Evolutionary conservation across 2,888 invertebrate species (phyloP).

Genomic region (Cryptocheilus praepositus): DNA sequence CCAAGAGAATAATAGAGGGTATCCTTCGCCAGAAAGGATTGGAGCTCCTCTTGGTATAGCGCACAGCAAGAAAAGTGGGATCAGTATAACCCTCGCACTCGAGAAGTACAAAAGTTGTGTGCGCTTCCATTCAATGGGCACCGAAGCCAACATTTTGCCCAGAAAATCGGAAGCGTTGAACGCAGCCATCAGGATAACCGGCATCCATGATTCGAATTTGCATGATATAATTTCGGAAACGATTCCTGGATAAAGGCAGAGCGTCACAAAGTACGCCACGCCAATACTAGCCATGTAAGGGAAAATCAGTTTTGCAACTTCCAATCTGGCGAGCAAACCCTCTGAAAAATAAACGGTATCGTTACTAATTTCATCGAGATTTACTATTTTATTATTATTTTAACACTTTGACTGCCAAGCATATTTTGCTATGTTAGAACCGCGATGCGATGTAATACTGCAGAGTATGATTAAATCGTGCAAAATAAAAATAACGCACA

Average conservation of each 20-base stretch:
- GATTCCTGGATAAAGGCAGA: conserved; percentile 93
- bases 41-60: conserved; percentile 87
- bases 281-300: conserved; percentile 94
- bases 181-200: conserved; percentile 91
- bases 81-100: conserved; percentile 83
- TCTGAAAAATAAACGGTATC: conserved; percentile 76
- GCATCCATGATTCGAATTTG: conserved; percentile 91
- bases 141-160: conserved; percentile 88
- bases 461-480: too few relatives aligned
- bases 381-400: too few relatives aligned
- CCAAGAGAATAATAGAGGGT: conserved; percentile 82
- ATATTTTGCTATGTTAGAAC: conserved; percentile 75
- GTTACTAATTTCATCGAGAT: conserved; percentile 1
- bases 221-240: conserved; percentile 92
- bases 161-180: conserved; percentile 92
- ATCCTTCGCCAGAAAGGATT: conserved; percentile 81
- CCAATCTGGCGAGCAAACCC: conserved; percentile 84
- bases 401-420: conserved; percentile 77
- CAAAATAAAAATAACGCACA: too few relatives aligned
- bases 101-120: conserved; percentile 86
- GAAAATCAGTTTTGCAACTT: conserved; percentile 89
- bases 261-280: conserved; percentile 91
- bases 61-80: conserved; percentile 89
- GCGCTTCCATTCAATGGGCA: conserved; percentile 90
- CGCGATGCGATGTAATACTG: too few relatives aligned